phyloP scores from a whole-genome alignment of 2,113 vertebrate species.

The Heliornis fulica region DNA sequence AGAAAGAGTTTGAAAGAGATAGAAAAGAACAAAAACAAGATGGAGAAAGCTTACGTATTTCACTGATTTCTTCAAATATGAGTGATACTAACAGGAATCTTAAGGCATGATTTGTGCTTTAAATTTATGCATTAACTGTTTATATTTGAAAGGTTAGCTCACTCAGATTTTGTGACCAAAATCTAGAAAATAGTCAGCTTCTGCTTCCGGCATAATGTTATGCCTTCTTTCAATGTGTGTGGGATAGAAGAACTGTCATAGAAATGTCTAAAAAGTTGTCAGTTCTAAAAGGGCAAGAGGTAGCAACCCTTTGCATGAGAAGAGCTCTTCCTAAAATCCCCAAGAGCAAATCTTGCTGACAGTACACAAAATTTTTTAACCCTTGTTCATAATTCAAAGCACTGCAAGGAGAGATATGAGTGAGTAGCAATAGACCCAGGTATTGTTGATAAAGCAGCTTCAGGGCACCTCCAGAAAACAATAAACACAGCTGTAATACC shows the following conservation, averaged over 20 bases:
- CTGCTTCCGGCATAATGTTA: neutral
- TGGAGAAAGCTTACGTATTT: neutral
- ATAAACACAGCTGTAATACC: neutral
- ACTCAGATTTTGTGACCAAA: neutral
- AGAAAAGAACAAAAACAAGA: neutral
- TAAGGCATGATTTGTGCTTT: neutral
- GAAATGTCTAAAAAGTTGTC: neutral
- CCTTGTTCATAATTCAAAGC: neutral
- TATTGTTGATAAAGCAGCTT: neutral
- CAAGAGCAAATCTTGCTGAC: neutral
- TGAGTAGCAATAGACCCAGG: neutral
- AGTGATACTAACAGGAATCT: neutral
- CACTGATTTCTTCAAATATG: neutral
- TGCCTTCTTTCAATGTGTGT: neutral
- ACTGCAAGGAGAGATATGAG: neutral
- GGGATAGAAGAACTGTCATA: neutral
- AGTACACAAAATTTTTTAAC: neutral
- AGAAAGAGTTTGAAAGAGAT: neutral
- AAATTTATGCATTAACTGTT: neutral
- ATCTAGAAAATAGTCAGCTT: neutral
- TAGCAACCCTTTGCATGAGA: neutral
- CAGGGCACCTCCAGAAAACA: neutral
- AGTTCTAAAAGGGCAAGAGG: constrained; percentile 8
- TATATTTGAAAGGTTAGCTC: neutral
- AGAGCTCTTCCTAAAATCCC: neutral